Evolutionary conservation across 2,113 vertebrate genomes (phyloP).

Genomic region (Colossoma macropomum): DNA sequence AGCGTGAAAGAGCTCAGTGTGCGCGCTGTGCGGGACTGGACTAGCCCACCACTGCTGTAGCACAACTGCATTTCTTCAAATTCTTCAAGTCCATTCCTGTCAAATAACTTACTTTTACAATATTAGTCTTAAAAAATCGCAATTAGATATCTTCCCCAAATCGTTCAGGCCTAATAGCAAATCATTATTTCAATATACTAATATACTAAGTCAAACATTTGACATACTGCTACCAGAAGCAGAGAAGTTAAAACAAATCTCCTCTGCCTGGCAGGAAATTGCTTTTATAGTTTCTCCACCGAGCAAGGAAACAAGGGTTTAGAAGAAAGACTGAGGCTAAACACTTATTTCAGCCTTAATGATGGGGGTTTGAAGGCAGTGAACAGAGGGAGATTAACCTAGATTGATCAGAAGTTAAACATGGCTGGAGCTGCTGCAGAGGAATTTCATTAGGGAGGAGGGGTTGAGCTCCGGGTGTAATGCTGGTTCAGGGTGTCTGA

Average conservation of each 20-base stretch:
- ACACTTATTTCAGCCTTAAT: conserved; percentile 16
- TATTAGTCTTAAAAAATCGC: too few species aligned
- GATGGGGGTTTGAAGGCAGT: conserved; percentile 36
- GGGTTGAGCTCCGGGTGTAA: conserved; percentile 28
- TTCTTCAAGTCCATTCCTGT: too few species aligned
- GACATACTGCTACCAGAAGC: too few species aligned
- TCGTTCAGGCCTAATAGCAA: too few species aligned
- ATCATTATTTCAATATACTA: too few species aligned
- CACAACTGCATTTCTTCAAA: too few species aligned
- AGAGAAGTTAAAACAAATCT: too few species aligned
- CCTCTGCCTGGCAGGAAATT: too few species aligned
- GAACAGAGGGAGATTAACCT: neutral
- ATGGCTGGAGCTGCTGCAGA: conserved; percentile 58
- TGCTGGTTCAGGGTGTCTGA: conserved; percentile 68
- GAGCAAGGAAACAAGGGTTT: neutral
- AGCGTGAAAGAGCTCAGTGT: conserved; percentile 11
- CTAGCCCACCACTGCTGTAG: too few species aligned
- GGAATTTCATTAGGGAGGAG: conserved; percentile 40
- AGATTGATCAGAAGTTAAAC: conserved; percentile 42
- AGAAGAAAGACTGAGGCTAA: conserved; percentile 1
- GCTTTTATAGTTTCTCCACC: neutral
- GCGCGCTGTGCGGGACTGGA: neutral
- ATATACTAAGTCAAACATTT: too few species aligned
- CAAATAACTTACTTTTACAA: too few species aligned
- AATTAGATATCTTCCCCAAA: too few species aligned